Percentiles rank a stretch among this genome's conserved stretches.
These are phyloP conservation scores for Idris sp. DNA, from an alignment of 1,140 invertebrate species.

Conservation along the genomic window DNA sequence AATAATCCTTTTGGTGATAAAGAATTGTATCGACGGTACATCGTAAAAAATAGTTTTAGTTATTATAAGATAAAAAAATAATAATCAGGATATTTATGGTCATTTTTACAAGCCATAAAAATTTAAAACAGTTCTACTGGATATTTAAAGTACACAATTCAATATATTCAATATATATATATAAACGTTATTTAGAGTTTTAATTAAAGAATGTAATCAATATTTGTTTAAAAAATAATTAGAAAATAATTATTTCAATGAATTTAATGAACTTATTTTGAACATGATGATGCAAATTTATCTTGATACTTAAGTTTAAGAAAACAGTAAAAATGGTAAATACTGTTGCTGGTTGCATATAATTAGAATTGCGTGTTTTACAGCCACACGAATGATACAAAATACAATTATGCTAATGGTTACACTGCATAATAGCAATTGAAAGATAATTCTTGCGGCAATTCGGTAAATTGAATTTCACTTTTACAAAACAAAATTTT, in stretches of 20 bases:
- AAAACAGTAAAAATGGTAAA: too few relatives aligned
- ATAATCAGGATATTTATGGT: slow-evolving; percentile 19
- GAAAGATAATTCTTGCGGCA: slow-evolving; percentile 40
- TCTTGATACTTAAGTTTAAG: too few relatives aligned
- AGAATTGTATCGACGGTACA: slow-evolving; percentile 14
- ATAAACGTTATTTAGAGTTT: too few relatives aligned
- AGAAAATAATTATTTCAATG: too few relatives aligned
- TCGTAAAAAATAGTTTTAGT: slow-evolving; percentile 8
- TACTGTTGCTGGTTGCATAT: slow-evolving; percentile 5
- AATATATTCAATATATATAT: too few relatives aligned
- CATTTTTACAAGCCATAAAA: slow-evolving; percentile 3
- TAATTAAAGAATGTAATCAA: too few relatives aligned
- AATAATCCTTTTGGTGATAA: slow-evolving; percentile 7
- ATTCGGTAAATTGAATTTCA: slow-evolving; percentile 53
- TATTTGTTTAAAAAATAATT: too few relatives aligned
- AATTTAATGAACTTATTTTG: too few relatives aligned
- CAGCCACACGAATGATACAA: slow-evolving; percentile 29
- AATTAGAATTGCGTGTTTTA: slow-evolving; percentile 32
- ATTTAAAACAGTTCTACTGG: too few relatives aligned
- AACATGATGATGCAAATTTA: too few relatives aligned
- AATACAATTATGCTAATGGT: slow-evolving; percentile 60
- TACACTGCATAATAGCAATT: slow-evolving; percentile 39
- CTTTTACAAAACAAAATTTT: slow-evolving; percentile 41
- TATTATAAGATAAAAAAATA: slow-evolving; percentile 6
- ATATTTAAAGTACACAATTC: too few relatives aligned